A percentile compares a stretch with the other conserved stretches of the same genome.
phyloP scores from a whole-genome alignment of 2,888 invertebrate species.

The Didymodactylos carnosus region DNA sequence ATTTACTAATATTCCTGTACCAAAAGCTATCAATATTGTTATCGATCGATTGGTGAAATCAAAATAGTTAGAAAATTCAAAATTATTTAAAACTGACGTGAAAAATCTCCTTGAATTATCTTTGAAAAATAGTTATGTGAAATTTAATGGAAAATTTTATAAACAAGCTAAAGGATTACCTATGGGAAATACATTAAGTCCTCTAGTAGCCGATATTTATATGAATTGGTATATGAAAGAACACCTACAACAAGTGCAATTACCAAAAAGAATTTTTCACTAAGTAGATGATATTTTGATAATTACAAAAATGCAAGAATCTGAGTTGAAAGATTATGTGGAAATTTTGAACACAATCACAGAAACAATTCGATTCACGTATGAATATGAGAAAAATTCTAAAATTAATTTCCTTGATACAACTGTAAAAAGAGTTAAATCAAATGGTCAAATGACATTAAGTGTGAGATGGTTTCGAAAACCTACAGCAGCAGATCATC shows the following conservation, averaged over 20 bases:
- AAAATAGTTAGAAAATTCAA: background rate
- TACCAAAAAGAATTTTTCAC: background rate
- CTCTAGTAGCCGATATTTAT: background rate
- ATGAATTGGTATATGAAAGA: background rate
- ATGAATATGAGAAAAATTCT: background rate
- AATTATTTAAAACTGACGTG: background rate
- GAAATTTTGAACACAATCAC: background rate
- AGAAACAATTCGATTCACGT: background rate
- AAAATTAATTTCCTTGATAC: background rate
- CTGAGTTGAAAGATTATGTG: background rate
- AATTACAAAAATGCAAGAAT: background rate
- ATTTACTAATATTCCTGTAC: background rate
- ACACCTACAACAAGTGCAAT: background rate
- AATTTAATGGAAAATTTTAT: background rate
- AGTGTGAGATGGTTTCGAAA: background rate
- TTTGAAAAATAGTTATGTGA: background rate
- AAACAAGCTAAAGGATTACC: background rate
- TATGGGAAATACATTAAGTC: background rate
- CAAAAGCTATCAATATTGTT: background rate
- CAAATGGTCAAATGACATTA: background rate
- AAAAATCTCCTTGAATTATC: background rate
- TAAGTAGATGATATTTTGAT: background rate
- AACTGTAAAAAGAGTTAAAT: background rate
- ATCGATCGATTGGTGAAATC: background rate
- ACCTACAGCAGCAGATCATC: background rate